Conservation (phyloP, 2,113 vertebrate species). For the Ahaetulla prasina region DNA sequence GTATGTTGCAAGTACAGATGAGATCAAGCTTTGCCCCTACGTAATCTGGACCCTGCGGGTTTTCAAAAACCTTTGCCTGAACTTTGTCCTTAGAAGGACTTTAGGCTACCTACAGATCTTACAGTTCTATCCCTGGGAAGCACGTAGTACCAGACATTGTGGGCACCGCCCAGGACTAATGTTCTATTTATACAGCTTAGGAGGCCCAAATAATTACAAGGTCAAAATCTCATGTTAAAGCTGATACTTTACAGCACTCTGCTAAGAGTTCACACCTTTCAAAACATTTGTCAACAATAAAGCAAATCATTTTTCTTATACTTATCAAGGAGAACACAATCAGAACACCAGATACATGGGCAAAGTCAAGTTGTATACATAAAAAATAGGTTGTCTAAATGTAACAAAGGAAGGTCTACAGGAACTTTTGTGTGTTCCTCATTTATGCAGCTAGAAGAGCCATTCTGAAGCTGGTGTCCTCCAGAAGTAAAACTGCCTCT, state of each 20-base stretch:
- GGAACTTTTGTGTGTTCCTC: background rate
- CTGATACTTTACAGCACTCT: slow-evolving; percentile 4
- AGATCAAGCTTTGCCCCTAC: background rate
- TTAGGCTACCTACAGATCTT: background rate
- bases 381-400: background rate
- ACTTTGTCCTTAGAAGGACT: background rate
- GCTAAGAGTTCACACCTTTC: background rate
- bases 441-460: background rate
- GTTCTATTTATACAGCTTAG: slow-evolving; percentile 10
- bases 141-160: background rate
- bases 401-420: background rate
- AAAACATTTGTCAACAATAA: background rate
- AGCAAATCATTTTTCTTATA: background rate
- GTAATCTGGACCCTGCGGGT: background rate
- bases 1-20: background rate
- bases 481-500: background rate
- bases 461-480: background rate
- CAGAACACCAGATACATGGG: background rate
- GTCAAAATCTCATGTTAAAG: slow-evolving; percentile 10
- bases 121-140: background rate
- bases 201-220: slow-evolving; percentile 11
- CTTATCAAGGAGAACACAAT: background rate
- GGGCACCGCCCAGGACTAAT: slow-evolving; percentile 5
- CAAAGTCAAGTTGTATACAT: background rate
- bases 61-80: slow-evolving; percentile 1